Base-by-base conservation (phyloP, 2,113 vertebrate genomes). In the Oncorhynchus tshawytscha region DNA sequence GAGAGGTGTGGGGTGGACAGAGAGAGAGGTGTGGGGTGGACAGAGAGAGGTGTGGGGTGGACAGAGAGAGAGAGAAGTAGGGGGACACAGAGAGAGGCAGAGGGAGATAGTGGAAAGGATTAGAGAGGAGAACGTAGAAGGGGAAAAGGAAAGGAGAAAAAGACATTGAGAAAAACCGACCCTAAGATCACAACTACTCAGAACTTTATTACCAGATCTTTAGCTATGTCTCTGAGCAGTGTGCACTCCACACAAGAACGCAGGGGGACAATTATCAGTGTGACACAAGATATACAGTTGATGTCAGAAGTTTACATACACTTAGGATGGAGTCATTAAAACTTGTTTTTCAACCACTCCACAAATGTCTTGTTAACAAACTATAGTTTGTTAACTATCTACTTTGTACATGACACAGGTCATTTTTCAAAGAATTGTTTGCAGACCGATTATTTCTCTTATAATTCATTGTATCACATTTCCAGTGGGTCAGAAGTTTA, bases 211-310 rank as follows among this genome's bases (percentile, higher is more conserved):
- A 71, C 54, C 45, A 16, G 24, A 27, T 29, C 4, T 65, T 27
- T 81, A 67, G 31, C 59, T 8, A 34, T 70, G 64, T 66, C 39
- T 68, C 45, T 45, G 49, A 75, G 65, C n/a, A 76, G 72, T 45
- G 62, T 73, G 66, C 48, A 68, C 71, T 72, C 59, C 72, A 62
- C 29, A 39, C 60, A 75, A 49, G 48, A 65, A 82, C 70, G 72
- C 62, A 80, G 81, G 73, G 65, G 79, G 72, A 83, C 79, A 83
- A 83, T 84, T 81, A 89, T 66, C 49, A 25, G 39, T 64, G 71
- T 62, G 75, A 76, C 74, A 78, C 77, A 85, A 82, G 76, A 87
- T 81, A 82, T 71, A 79, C 31, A 34, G 31, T 34, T 34, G 5
- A 34, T 1, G 31, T 34, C 31, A 5, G 5, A 34, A 34, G 31